phyloP scores from a whole-genome alignment of 2,888 invertebrate species.

The Rugalucina vietnamica region DNA sequence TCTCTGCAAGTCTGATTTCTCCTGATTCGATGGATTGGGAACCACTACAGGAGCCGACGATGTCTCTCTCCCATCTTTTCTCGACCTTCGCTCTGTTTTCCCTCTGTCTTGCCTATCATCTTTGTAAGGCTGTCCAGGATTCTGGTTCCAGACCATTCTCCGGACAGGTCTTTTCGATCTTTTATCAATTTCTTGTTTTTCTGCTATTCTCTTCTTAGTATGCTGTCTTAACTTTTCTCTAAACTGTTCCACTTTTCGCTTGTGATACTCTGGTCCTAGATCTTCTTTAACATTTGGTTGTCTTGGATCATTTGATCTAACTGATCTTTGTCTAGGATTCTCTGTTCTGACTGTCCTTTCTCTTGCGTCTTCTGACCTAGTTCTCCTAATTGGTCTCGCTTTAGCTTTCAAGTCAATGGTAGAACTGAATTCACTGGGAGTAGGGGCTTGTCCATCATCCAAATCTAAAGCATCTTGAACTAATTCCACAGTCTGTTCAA shows the following conservation, averaged over 20 bases:
- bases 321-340: neutral
- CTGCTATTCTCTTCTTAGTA: neutral
- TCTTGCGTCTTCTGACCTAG: neutral
- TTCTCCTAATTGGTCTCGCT: neutral
- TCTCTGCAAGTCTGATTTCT: neutral
- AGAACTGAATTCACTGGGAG: neutral
- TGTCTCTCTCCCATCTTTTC: neutral
- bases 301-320: neutral
- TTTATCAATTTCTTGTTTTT: neutral
- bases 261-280: neutral
- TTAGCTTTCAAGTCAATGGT: neutral
- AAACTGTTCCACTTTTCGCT: neutral
- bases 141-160: slow-evolving; percentile 11
- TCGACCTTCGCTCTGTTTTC: neutral
- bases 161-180: neutral
- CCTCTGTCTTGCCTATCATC: neutral
- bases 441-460: neutral
- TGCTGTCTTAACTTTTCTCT: slow-evolving; percentile 1
- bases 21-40: neutral
- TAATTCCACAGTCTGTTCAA: neutral
- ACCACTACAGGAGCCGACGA: neutral
- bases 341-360: neutral
- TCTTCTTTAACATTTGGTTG: neutral
- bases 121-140: neutral
- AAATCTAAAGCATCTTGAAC: neutral